Percentiles rank a stretch among this genome's conserved stretches.
Evolutionary conservation across 64 coral and sea anemone genomes (phyloP).

Genomic region (Hydrozoanthus tunicans): DNA sequence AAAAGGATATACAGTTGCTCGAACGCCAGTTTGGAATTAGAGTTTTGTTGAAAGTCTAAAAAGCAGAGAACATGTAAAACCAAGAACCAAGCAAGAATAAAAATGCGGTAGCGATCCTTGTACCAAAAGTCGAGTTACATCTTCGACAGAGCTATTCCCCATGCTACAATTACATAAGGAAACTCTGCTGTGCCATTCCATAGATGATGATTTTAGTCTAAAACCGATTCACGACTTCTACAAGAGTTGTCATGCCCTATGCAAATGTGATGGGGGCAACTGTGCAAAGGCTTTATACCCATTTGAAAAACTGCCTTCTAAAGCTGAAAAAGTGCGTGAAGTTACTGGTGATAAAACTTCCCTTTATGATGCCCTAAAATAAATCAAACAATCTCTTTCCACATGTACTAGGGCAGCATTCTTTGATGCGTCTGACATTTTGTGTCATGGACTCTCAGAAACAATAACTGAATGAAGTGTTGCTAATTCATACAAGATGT

Average conservation of each 20-base stretch:
- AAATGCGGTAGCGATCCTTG: too few species aligned
- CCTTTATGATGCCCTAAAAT: background rate
- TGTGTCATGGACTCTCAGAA: conserved; percentile 5
- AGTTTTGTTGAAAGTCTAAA: too few species aligned
- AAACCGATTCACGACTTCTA: conserved; percentile 59
- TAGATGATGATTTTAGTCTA: conserved; percentile 37
- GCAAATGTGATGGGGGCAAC: conserved; percentile 53
- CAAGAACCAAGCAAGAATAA: too few species aligned
- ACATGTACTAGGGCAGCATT: conserved; percentile 12
- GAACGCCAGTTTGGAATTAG: too few species aligned
- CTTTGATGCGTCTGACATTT: background rate
- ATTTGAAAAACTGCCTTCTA: conserved; percentile 28
- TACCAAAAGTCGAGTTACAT: too few species aligned
- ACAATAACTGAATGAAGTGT: conserved; percentile 2
- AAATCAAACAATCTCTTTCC: conserved; percentile 15
- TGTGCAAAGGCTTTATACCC: conserved; percentile 28
- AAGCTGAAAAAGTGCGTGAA: conserved; percentile 26
- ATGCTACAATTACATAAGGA: background rate
- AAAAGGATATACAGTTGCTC: too few species aligned
- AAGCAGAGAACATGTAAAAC: too few species aligned
- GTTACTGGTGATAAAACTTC: conserved; percentile 16
- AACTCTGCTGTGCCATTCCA: conserved; percentile 58
- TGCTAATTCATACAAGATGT: background rate
- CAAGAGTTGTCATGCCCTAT: conserved; percentile 46
- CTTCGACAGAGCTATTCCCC: too few species aligned